Percentiles rank a stretch among this genome's conserved stretches.
Conservation (phyloP, 2,888 invertebrate species). For the Polydrusus pterygomalis region DNA sequence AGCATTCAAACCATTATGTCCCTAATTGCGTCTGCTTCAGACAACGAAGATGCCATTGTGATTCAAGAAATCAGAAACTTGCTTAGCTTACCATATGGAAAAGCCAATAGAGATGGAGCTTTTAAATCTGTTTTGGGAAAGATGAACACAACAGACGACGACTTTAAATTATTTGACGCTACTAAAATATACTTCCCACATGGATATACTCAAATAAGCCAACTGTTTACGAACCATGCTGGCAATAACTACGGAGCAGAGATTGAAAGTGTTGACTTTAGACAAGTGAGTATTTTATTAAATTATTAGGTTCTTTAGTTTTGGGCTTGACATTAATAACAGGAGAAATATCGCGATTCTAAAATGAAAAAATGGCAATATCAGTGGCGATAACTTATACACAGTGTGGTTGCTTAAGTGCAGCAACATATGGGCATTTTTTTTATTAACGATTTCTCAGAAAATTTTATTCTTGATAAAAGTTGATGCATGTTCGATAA, state of each 20-base stretch:
- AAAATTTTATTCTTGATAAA: too few relatives aligned
- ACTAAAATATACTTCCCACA: constrained; percentile 14
- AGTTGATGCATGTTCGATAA: too few relatives aligned
- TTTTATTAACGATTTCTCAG: too few relatives aligned
- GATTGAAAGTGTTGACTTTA: not conserved
- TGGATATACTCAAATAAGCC: not conserved
- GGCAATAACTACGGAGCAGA: not conserved
- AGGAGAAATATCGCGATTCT: too few relatives aligned
- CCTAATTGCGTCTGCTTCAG: not conserved
- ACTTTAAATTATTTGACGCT: constrained; percentile 34
- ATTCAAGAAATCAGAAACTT: not conserved
- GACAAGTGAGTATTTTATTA: not conserved
- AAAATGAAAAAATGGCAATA: too few relatives aligned
- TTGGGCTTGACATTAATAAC: too few relatives aligned
- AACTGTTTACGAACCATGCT: not conserved
- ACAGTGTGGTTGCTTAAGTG: too few relatives aligned
- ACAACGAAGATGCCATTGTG: not conserved
- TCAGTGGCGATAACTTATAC: too few relatives aligned
- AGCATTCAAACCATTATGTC: constrained; percentile 18
- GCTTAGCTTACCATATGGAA: constrained; percentile 1
- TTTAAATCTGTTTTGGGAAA: constrained; percentile 10
- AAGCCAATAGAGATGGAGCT: not conserved
- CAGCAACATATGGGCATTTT: too few relatives aligned
- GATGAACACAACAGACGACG: constrained; percentile 12
- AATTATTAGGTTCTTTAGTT: not conserved